Evolutionary conservation across 2,797 vertebrate genomes (phyloP), one percentile per base, ranked within the genome.

Genomic region (Danionella dracula): DNA sequence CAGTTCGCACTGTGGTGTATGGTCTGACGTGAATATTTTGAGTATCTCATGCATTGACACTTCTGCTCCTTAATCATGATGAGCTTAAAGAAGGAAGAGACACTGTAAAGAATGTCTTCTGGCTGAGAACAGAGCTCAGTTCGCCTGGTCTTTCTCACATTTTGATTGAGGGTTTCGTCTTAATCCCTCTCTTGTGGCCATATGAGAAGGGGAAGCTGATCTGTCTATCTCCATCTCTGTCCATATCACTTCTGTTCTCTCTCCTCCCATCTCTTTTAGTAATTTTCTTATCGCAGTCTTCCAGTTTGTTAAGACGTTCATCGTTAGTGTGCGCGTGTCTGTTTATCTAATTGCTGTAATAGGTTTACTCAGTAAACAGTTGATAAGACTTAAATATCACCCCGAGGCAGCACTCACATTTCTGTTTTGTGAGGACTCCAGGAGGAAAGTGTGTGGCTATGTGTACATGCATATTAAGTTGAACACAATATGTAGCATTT

Each of bases 331-430:
- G 21, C 46, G 62, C 56, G 53, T 55, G 38, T 55, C 49, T 62
- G 45, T 48, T 51, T 75, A 50, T 57, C 37, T 59, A 71, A 68
- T 59, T 71, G 59, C 65, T 50, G 20, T 68, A 68, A 71, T 65
- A 50, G 65, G 49, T 75, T 69, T 72, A 72, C 57, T 68, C 48
- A 61, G 73, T 75, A 66, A 72, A 68, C 60, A 66, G 44, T 48
- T 66, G 63, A 66, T 66, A 66, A 66, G 63, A 27, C 53, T 56
- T 15, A 48, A 31, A 55, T 42, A 40, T 57, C 2, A 4, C 51
- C 60, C 54, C 21, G 60, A 59, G 65, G 55, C 41, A 37, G 29
- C 48, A 45, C 42, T 50, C 46, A 54, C 71, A 63, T 58, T 53
- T 32, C 32, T 53, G 50, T 45, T 23, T 13, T 60, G 4, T 56